A percentile compares a stretch with the other conserved stretches of the same genome.
Evolutionary conservation across 1,140 invertebrate species (phyloP).

Genomic region (Venustaconcha ellipsiformis): DNA sequence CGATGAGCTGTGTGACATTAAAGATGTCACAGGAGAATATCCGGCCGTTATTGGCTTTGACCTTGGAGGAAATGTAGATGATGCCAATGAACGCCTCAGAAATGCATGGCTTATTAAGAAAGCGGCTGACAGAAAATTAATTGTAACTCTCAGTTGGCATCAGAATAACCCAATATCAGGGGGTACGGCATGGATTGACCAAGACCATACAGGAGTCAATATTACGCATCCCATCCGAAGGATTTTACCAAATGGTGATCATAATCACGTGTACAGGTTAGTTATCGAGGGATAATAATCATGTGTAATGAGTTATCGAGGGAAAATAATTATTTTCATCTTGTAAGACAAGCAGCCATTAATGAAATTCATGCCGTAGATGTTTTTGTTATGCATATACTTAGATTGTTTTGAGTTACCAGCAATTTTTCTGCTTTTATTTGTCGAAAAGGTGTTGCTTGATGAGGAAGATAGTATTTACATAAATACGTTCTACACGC

Average conservation of each 20-base stretch:
- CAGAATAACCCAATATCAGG: slow-evolving; percentile 23
- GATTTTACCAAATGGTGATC: slow-evolving; percentile 24
- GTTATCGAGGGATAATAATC: background rate
- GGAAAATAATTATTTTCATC: background rate
- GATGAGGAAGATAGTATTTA: no score
- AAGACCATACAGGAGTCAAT: slow-evolving; percentile 8
- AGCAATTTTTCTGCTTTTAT: no score
- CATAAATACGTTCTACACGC: no score
- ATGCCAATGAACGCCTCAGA: background rate
- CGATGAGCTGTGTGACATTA: slow-evolving; percentile 20
- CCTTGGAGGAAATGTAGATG: background rate
- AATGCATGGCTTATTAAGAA: slow-evolving; percentile 8
- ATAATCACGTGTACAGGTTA: slow-evolving; percentile 15
- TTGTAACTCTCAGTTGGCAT: slow-evolving; percentile 26
- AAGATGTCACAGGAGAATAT: slow-evolving; percentile 18
- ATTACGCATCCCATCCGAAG: slow-evolving; percentile 18
- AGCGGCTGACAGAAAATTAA: slow-evolving; percentile 18
- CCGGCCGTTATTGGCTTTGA: slow-evolving; percentile 19
- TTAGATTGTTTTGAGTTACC: background rate
- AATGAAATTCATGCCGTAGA: background rate
- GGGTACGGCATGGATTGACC: slow-evolving; percentile 1
- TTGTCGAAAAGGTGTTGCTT: no score
- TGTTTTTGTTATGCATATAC: background rate
- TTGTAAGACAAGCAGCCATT: background rate
- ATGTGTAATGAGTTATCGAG: slow-evolving; percentile 1